Evolutionary conservation across 2,797 vertebrate species (phyloP), one percentile per base, ranked within the genome.

Genomic region (Strix occidentalis): DNA sequence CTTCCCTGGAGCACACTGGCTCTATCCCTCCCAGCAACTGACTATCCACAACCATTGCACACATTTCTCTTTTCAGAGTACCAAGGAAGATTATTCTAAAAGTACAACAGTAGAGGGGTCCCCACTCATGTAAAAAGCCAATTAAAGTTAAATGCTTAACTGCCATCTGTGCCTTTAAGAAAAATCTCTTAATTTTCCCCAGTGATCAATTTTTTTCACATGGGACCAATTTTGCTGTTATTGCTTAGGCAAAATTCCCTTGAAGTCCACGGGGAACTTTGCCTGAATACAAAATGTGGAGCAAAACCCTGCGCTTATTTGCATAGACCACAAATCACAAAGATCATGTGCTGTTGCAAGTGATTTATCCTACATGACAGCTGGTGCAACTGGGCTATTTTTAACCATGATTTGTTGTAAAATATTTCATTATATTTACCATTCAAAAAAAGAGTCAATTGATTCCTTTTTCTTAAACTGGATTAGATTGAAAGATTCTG

Each of bases 401-500:
- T 95, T 93, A 96, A 92, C 85, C 72, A 75, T 46, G 37, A 89
- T 50, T 89, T 90, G 80, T 91, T 79, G 46, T 63, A 93, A 95
- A 96, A 97, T 94, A 95, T 96, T 97, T 97, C 72, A 90, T 93
- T 4, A 66, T 95, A 95, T 96, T 97, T 97, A 96, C 92, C 65
- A 96, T 96, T 93, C 54, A 92, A 96, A 89, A 92, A 58, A 70
- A 94, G 54, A 94, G 70, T 86, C 48, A 96, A 91, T 96, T 96
- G 95, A 95, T 96, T 94, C 25, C 71, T 86, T 89, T 96, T 96
- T 64, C 93, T 96, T 91, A 75, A 95, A 96, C 83, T 86, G 92
- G 90, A 97, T 96, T 96, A 95, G 94, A 96, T 94, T 83, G 94
- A 97, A 97, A 96, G 87, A 97, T 95, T 87, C 90, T 97, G 96